Evolutionary conservation across 2,797 vertebrate genomes (phyloP), one percentile per base, ranked within the genome.

Genomic region (Potorous gilbertii): DNA sequence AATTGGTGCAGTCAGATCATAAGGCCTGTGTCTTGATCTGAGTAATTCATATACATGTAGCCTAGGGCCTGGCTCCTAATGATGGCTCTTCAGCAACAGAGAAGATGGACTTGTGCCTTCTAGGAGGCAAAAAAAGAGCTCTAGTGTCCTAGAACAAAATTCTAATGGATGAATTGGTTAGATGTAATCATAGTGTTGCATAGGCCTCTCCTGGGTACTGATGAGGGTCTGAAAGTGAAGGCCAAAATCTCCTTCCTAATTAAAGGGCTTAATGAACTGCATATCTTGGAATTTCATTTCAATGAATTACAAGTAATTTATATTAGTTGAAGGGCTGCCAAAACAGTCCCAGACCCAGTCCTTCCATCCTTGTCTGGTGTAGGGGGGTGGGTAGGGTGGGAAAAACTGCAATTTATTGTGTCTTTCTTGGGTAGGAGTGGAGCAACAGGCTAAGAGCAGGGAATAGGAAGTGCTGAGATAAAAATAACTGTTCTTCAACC

Each of bases 241-340:
- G 97, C 97, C 96, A 97, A 97, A 97, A 97, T 94, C 95, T 97
- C 97, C 97, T 97, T 97, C 97, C 96, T 97, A 97, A 98, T 98
- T 98, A 98, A 97, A 92, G 11, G 92, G 96, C 90, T 97, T 98
- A 98, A 98, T 98, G 97, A 98, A 98, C 96, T 96, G 57, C 96
- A 97, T 93, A 95, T 97, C 95, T 97, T 96, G 92, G 96, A 96
- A 97, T 97, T 98, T 97, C 21, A 94, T 97, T 98, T 98, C 96
- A 97, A 98, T 98, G 98, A 98, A 97, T 98, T 97, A 97, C 95
- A 96, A 97, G 97, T 98, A 97, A 98, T 98, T 98, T 97, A 98
- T 98, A 96, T 0, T 0, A 92, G 94, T 55, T 92, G 95, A 66
- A 96, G 94, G 95, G 89, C 56, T 94, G 92, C 91, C 95, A 96